Conservation (phyloP, 2,113 vertebrate species). For the Echinops telfairi region DNA sequence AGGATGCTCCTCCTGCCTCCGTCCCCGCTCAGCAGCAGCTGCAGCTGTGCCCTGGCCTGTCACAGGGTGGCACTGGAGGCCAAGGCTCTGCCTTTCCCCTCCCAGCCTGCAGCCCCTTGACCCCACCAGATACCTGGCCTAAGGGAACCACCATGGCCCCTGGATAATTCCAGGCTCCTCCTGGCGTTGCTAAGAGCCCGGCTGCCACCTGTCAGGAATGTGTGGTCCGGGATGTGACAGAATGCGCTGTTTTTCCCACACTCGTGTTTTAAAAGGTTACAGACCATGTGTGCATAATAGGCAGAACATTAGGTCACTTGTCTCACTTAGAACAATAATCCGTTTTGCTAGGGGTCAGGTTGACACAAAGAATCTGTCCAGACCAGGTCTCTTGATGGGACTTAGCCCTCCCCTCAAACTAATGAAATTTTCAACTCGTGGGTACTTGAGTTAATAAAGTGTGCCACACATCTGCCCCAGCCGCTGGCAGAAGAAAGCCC, state of each 20-base stretch:
- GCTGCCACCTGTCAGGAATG: constrained; percentile 93
- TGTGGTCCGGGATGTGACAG: constrained; percentile 85
- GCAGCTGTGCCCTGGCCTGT: background rate
- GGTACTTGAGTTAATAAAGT: constrained; percentile 94
- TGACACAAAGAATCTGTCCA: constrained; percentile 91
- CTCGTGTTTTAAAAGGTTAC: constrained; percentile 93
- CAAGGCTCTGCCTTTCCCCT: background rate
- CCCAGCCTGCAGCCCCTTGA: background rate
- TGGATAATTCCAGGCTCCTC: constrained; percentile 87
- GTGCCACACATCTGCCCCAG: constrained; percentile 91
- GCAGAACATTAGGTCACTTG: constrained; percentile 93
- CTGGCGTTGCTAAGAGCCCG: constrained; percentile 92
- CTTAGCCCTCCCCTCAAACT: constrained; percentile 91
- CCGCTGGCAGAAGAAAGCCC: constrained; percentile 89
- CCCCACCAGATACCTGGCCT: constrained; percentile 66
- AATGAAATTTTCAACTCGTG: constrained; percentile 93
- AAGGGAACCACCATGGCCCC: constrained; percentile 74
- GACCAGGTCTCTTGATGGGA: constrained; percentile 90
- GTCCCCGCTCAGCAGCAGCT: background rate
- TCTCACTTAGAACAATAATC: constrained; percentile 95
- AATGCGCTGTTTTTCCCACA: constrained; percentile 93
- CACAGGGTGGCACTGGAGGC: background rate
- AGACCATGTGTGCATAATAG: constrained; percentile 93
- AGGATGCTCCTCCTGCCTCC: fast-evolving
- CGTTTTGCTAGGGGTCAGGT: constrained; percentile 93